These are phyloP conservation scores for Diprion similis DNA, from an alignment of 1,140 invertebrate species.

Conservation along the genomic window DNA sequence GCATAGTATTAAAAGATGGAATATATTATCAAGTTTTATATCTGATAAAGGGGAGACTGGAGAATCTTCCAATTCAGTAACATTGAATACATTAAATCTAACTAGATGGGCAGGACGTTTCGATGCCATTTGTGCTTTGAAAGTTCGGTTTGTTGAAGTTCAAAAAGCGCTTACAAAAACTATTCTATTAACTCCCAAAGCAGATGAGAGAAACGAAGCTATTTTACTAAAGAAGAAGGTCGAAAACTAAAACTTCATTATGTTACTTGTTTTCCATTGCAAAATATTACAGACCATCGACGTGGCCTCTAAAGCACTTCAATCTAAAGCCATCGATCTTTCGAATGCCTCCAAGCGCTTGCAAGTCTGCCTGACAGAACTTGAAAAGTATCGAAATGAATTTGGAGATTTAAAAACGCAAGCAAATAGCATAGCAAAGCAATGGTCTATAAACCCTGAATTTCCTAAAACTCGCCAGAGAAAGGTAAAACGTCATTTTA, in stretches of 20 bases:
- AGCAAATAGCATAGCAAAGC: not conserved
- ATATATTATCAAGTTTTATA: not conserved
- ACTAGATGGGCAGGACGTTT: not conserved
- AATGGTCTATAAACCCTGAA: constrained; percentile 20
- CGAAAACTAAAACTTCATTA: not conserved
- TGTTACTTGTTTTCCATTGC: not conserved
- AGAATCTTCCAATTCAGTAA: no score
- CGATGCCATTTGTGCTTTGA: not conserved
- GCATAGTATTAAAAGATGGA: not conserved
- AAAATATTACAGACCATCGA: not conserved
- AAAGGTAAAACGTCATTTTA: constrained; percentile 28
- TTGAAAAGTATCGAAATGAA: not conserved
- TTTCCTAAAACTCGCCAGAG: constrained; percentile 25
- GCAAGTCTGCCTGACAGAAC: not conserved
- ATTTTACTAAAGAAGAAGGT: not conserved
- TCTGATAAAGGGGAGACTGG: not conserved
- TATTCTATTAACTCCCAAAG: no score
- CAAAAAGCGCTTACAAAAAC: no score
- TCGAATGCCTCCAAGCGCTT: not conserved
- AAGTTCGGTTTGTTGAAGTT: not conserved
- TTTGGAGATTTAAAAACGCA: not conserved
- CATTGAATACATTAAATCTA: not conserved
- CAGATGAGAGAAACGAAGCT: not conserved
- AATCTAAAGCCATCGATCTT: not conserved
- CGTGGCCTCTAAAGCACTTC: not conserved